These are phyloP conservation scores for Phenacoccus solenopsis DNA, from an alignment of 1,140 invertebrate species.

Conservation along the genomic window DNA sequence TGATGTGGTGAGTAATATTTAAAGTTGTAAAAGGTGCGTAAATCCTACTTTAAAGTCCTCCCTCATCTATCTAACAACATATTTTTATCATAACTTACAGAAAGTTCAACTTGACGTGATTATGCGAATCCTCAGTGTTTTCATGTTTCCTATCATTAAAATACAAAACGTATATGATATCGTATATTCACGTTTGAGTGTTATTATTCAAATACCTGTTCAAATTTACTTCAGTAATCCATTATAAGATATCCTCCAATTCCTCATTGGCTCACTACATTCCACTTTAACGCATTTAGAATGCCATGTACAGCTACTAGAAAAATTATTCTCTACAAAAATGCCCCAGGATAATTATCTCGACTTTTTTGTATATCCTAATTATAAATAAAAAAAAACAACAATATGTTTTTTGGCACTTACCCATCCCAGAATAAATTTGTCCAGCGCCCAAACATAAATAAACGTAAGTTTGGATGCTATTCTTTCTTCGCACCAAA, in stretches of 20 bases:
- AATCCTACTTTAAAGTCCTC: no score
- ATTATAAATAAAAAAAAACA: not conserved
- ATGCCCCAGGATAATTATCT: no score
- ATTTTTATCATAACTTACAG: no score
- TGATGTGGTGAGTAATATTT: no score
- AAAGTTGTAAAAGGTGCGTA: no score
- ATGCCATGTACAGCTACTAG: not conserved
- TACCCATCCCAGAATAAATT: not conserved
- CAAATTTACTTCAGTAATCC: not conserved
- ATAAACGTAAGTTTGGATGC: not conserved
- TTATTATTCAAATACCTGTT: no score
- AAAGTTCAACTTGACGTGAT: not conserved
- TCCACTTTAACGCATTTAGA: not conserved
- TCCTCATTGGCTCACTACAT: not conserved
- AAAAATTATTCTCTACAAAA: not conserved
- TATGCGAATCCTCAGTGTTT: no score
- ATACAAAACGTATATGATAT: no score
- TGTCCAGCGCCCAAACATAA: not conserved
- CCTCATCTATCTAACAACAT: no score
- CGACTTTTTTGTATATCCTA: no score
- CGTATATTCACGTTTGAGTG: no score
- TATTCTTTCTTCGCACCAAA: not conserved
- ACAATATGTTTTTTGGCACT: not conserved
- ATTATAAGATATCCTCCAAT: not conserved
- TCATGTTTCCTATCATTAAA: no score